phyloP scores from a whole-genome alignment of 2,113 vertebrate genomes.

The Cynopterus brachyotis region DNA sequence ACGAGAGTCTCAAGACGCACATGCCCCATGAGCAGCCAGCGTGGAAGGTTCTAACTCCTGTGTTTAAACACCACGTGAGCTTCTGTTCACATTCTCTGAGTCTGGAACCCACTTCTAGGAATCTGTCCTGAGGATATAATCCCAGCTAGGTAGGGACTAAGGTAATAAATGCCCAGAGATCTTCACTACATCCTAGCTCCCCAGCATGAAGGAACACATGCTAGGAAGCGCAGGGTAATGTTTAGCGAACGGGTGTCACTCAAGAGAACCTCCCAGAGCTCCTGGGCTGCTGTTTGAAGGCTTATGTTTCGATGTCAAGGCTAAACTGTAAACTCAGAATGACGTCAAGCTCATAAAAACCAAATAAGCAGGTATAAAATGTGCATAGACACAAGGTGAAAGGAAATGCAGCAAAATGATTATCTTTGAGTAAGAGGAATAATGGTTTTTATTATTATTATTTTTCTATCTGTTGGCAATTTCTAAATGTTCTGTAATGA shows the following conservation, averaged over 20 bases:
- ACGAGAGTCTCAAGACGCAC: neutral
- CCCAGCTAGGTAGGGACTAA: neutral
- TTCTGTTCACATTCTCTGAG: neutral
- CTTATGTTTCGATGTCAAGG: neutral
- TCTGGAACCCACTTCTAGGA: neutral
- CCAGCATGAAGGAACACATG: accelerated
- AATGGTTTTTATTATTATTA: accelerated
- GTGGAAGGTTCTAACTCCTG: neutral
- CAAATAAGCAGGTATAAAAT: neutral
- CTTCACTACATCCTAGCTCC: accelerated
- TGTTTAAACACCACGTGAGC: neutral
- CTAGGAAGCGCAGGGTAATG: too few relatives aligned
- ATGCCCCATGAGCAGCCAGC: neutral
- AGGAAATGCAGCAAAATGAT: neutral
- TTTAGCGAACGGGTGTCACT: too few relatives aligned
- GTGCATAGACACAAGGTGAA: neutral
- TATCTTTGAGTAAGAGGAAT: neutral
- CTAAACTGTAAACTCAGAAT: neutral
- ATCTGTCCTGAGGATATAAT: neutral
- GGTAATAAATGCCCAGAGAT: neutral
- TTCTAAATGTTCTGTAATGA: neutral
- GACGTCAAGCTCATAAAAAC: neutral
- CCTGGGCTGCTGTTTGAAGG: neutral
- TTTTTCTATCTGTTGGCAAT: neutral
- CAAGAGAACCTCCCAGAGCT: neutral